Conservation (phyloP, 2,888 invertebrate species). For the Lithophane ornitopus region DNA sequence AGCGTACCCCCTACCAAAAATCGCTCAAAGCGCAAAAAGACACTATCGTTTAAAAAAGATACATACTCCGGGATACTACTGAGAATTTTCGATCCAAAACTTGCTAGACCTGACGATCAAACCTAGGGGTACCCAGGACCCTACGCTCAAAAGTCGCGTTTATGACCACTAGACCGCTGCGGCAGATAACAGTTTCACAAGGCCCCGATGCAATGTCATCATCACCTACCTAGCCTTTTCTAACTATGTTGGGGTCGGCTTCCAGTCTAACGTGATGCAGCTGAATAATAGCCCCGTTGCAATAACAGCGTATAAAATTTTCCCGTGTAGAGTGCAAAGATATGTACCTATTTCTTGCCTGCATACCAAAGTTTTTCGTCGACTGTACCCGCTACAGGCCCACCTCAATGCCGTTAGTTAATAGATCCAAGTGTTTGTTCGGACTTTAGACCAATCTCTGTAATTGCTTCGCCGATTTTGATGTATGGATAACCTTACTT, state of each 20-base stretch:
- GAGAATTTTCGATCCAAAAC: not conserved
- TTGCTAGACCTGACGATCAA: not conserved
- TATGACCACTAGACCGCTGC: not conserved
- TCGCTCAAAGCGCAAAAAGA: no score
- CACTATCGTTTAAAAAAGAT: not conserved
- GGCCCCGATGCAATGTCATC: not conserved
- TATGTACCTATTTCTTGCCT: not conserved
- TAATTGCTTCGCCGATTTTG: slow-evolving; percentile 28
- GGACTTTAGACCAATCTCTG: slow-evolving; percentile 37
- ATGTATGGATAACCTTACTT: slow-evolving; percentile 35
- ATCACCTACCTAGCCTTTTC: no score
- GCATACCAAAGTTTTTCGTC: not conserved
- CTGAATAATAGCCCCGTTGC: no score
- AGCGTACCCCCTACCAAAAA: no score
- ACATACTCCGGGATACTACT: not conserved
- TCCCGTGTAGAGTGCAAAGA: not conserved
- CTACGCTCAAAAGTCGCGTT: not conserved
- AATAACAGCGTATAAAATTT: not conserved
- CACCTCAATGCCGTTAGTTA: slow-evolving; percentile 12
- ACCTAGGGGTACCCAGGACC: not conserved
- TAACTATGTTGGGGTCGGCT: no score
- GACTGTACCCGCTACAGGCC: not conserved
- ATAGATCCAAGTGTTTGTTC: slow-evolving; percentile 34
- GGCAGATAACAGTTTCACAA: not conserved
- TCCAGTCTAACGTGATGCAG: no score